A percentile compares a stretch with the other conserved stretches of the same genome.
phyloP scores from a whole-genome alignment of 1,140 invertebrate genomes.

The Drosophila nigrodunni region DNA sequence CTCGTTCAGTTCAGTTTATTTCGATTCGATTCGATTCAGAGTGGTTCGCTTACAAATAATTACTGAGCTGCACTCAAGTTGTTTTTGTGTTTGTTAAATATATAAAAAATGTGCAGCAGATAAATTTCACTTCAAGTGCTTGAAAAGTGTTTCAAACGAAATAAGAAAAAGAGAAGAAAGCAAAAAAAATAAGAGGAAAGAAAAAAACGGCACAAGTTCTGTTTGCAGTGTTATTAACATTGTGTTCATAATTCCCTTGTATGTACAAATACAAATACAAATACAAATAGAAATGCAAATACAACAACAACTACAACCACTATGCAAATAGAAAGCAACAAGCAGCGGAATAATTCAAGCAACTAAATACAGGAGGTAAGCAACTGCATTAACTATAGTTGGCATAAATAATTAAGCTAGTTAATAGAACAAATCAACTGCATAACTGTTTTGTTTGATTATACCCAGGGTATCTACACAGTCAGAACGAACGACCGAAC shows the following conservation, averaged over 20 bases:
- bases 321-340: constrained; percentile 48
- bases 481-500: constrained; percentile 7
- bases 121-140: constrained; percentile 60
- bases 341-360: constrained; percentile 36
- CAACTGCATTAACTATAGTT: constrained; percentile 15
- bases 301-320: constrained; percentile 50
- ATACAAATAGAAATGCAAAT: constrained; percentile 43
- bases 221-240: constrained; percentile 71
- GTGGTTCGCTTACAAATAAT: constrained; percentile 48
- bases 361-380: constrained; percentile 19
- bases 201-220: constrained; percentile 61
- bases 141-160: constrained; percentile 45
- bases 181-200: constrained; percentile 35
- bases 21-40: constrained; percentile 26
- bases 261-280: constrained; percentile 14
- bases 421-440: constrained; percentile 25
- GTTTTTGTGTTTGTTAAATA: constrained; percentile 9
- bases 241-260: constrained; percentile 69
- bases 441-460: constrained; percentile 28
- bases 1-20: constrained; percentile 40
- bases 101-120: constrained; percentile 46
- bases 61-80: constrained; percentile 47
- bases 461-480: constrained; percentile 14
- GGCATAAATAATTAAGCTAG: constrained; percentile 19
- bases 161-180: constrained; percentile 30